Base-by-base conservation (phyloP, 2,113 vertebrate species). In the Ammospiza caudacuta region DNA sequence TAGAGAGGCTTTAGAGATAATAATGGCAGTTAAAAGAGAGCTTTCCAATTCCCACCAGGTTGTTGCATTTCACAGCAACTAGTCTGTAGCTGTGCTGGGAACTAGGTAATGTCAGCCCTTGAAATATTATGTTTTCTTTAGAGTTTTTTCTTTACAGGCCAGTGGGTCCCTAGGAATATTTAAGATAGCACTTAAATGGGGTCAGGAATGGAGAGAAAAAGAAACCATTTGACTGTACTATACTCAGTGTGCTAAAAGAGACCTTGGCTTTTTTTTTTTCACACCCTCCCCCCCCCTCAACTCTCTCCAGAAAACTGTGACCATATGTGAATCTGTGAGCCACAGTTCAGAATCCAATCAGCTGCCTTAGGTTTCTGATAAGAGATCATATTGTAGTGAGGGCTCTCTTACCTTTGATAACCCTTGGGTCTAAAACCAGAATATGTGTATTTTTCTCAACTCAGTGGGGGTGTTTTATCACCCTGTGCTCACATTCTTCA, bases 321-420 rank as follows among this genome's bases (percentile, higher is more conserved):
- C 96, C 97, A 92, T 95, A 96, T 97, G 96, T 90, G 57, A 94
- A 91, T 94, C 93, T 86, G 73, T 69, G 89, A 95, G 93, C 85
- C 92, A 96, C 96, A 97, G 92, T 95, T 97, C 91, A 92, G 96
- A 96, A 97, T 86, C 62, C 63, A 96, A 47, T 69, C 96, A 97
- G 95, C 95, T 97, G 96, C 97, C 84, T 97, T 91, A 66, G 88
- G 95, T 97, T 98, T 98, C 94, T 97, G 97, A 96, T 98, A 98
- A 94, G 91, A 94, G 96, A 96, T 96, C 94, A 51, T 89, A 72
- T 69, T 92, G 63, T 93, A 90, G 37, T 77, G 78, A 95, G 76
- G 67, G 44, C 89, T 93, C 70, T 11, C 44, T 87, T 88, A 83
- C 89, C 96, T 98, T 95, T 96, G 95, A 96, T 96, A 97, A 95